Percentiles rank a stretch among this genome's conserved stretches.
These are phyloP conservation scores for Hypomecis punctinalis DNA, from an alignment of 2,888 invertebrate genomes.

Conservation along the genomic window DNA sequence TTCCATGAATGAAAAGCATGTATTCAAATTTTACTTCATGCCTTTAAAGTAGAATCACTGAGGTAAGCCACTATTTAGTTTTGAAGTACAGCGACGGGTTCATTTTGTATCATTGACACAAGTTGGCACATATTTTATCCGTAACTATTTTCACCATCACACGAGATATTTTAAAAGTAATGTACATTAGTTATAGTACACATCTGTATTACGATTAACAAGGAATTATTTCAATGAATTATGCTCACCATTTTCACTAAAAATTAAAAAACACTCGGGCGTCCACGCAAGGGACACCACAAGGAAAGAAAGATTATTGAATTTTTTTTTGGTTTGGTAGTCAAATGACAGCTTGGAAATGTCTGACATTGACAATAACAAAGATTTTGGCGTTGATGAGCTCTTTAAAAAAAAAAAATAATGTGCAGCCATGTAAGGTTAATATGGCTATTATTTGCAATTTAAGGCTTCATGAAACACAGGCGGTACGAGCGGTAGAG, in stretches of 20 bases:
- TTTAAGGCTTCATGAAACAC: too few relatives aligned
- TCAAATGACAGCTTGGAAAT: not conserved
- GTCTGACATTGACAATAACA: not conserved
- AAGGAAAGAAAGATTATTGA: conserved; percentile 59
- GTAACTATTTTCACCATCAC: conserved; percentile 49
- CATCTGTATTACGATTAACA: not conserved
- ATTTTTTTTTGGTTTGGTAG: conserved; percentile 38
- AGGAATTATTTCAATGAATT: conserved; percentile 28
- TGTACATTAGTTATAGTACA: not conserved
- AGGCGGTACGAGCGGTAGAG: too few relatives aligned
- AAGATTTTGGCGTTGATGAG: not conserved
- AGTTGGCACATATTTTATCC: conserved; percentile 42
- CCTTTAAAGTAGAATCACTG: too few relatives aligned
- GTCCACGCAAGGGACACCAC: conserved; percentile 57
- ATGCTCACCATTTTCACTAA: conserved; percentile 63
- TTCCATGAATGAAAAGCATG: conserved; percentile 8
- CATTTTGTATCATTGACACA: conserved; percentile 4
- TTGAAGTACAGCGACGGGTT: too few relatives aligned
- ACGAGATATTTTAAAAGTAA: not conserved
- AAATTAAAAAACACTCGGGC: conserved; percentile 45
- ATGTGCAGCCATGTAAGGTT: too few relatives aligned
- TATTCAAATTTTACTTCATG: not conserved
- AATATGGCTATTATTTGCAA: too few relatives aligned
- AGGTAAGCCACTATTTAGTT: too few relatives aligned
- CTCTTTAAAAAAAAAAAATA: too few relatives aligned